phyloP scores from a whole-genome alignment of 2,888 invertebrate species.

The Anodontia alba region DNA sequence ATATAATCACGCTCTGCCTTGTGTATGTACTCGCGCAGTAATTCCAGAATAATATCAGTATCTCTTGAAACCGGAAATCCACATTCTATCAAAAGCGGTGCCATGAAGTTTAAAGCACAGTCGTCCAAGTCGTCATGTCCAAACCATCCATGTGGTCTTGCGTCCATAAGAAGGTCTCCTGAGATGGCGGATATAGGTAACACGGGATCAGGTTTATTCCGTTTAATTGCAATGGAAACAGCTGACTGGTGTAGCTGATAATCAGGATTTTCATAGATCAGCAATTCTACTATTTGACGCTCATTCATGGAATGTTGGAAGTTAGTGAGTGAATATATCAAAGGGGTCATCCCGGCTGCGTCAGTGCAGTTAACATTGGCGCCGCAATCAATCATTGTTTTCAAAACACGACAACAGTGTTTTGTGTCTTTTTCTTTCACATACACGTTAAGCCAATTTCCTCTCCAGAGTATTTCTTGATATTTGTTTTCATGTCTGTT shows the following conservation, averaged over 20 bases:
- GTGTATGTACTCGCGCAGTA: background rate
- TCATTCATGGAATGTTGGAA: no score
- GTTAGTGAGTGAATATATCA: no score
- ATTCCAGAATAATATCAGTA: background rate
- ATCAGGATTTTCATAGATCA: background rate
- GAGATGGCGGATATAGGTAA: no score
- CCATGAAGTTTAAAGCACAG: background rate
- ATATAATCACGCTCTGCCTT: background rate
- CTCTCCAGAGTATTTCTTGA: no score
- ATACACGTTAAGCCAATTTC: no score
- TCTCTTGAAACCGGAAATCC: background rate
- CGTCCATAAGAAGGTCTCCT: background rate
- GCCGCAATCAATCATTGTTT: no score
- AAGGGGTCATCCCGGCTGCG: no score
- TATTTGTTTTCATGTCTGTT: no score
- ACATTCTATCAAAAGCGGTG: background rate
- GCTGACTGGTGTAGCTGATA: background rate
- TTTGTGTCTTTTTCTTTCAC: no score
- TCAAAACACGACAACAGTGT: no score
- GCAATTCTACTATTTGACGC: background rate
- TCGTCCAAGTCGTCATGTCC: background rate
- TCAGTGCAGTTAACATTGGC: no score
- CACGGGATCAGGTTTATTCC: background rate
- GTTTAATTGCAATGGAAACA: background rate
- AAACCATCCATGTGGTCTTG: background rate